Base-by-base conservation (phyloP, 2,888 invertebrate genomes). In the Agrypnus murinus region DNA sequence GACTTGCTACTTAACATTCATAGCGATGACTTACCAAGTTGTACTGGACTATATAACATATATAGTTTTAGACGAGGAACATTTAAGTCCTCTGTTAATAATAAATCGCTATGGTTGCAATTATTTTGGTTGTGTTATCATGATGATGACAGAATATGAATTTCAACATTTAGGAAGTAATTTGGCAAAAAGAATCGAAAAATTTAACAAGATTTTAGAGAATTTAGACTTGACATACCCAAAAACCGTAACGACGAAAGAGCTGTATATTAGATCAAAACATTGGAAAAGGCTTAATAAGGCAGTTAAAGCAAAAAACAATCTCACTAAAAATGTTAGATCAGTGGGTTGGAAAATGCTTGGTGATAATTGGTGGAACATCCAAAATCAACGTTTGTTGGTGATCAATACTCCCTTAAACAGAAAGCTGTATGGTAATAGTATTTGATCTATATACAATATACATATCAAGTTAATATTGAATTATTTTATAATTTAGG, bases 121-220 rank as follows among this genome's bases (percentile, higher is more conserved):
- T 10, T 46, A 46, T 9, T 19, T 46, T 19, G 19, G 19, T 19
- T 46, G 46, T 46, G 19, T 46, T 2, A 19, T 46, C 10, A 17
- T 46, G 46, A 19, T 46, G 46, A 19, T 19, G 46, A n/a, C n/a
- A 9, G 46, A 46, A 17, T 46, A 46, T 10, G 46, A 19, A 10
- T 46, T 46, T 19, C 46, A 46, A 46, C 19, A 19, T 19, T 10
- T 46, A 5, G 46, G 19, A 19, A 19, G 46, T 9, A 46, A 46
- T 19, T 10, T 46, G 17, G 17, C 19, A 9, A 46, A 46, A 19
- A 19, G 46, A 10, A 10, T 46, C 7, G 8, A 8, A 46, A 17
- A 2, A 15, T 19, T 19, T 10, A 46, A 46, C n/a, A 2, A 46
- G 9, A 9, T 19, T 10, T 46, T 46, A 17, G 46, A 19, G 10